A percentile compares a stretch with the other conserved stretches of the same genome.
Conservation (phyloP, 2,797 vertebrate species). For the Acipenser transmontanus region DNA sequence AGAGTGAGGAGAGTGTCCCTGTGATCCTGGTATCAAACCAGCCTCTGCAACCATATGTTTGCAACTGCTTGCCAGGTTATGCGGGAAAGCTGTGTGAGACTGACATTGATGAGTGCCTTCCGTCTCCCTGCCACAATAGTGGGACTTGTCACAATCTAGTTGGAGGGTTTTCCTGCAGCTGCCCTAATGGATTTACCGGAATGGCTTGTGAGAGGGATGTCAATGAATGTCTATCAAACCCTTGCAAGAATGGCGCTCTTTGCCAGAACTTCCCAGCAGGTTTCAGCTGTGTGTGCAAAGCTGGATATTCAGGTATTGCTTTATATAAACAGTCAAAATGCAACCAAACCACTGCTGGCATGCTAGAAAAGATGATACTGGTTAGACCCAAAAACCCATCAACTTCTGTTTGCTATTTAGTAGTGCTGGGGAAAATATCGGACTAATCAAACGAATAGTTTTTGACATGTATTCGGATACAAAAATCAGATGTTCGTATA, state of each 20-base stretch:
- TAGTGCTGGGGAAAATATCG: no score
- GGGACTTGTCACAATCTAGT: conserved; percentile 90
- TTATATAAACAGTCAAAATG: no score
- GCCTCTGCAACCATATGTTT: conserved; percentile 79
- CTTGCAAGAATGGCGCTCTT: conserved; percentile 78
- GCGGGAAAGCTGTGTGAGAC: conserved; percentile 77
- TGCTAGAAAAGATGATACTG: no score
- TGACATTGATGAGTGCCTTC: conserved; percentile 87
- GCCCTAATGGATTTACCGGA: conserved; percentile 86
- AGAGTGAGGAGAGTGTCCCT: conserved; percentile 75
- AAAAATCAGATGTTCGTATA: no score
- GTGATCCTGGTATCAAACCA: conserved; percentile 82
- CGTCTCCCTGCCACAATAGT: conserved; percentile 83
- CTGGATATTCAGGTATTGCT: conserved; percentile 85
- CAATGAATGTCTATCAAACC: conserved; percentile 90
- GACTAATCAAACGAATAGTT: no score
- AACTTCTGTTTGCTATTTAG: no score
- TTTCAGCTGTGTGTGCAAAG: conserved; percentile 91
- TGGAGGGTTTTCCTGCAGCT: conserved; percentile 92
- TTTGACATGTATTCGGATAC: no score
- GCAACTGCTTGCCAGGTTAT: conserved; percentile 86
- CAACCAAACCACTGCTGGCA: no score
- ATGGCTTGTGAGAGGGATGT: conserved; percentile 92
- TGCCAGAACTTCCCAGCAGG: conserved; percentile 90
- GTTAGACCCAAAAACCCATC: no score